A percentile compares a stretch with the other conserved stretches of the same genome.
Evolutionary conservation across 2,113 vertebrate species (phyloP).

Genomic region (Tetraodon nigroviridis): DNA sequence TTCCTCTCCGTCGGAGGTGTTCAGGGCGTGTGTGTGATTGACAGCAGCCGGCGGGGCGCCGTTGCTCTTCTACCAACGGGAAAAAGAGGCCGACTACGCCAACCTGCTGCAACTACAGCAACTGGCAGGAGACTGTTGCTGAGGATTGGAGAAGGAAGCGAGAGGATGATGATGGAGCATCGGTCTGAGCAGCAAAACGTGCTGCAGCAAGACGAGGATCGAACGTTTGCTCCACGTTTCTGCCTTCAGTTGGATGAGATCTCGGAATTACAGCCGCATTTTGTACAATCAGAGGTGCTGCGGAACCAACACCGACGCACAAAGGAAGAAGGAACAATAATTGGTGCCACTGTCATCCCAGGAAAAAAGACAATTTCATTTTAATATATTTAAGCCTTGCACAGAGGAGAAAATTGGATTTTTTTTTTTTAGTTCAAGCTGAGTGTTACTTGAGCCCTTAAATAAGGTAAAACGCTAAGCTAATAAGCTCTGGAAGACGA

Average conservation of each 20-base stretch:
- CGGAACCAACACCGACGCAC: too few relatives aligned
- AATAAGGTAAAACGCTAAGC: neutral
- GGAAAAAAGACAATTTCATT: too few relatives aligned
- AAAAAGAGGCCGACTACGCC: neutral
- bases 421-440: too few relatives aligned
- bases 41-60: neutral
- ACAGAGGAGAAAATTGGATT: too few relatives aligned
- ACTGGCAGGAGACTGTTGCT: neutral
- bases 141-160: neutral
- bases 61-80: neutral
- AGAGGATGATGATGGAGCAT: neutral
- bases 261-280: too few relatives aligned
- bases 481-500: neutral
- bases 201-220: neutral
- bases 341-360: too few relatives aligned
- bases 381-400: too few relatives aligned
- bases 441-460: too few relatives aligned
- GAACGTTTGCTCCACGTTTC: neutral
- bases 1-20: neutral
- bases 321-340: too few relatives aligned
- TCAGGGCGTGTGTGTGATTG: constrained; percentile 9
- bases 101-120: neutral
- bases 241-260: neutral
- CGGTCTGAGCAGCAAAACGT: neutral
- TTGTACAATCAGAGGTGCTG: too few relatives aligned